phyloP scores from a whole-genome alignment of 1,140 invertebrate genomes.

The Drosophila ogumai region DNA sequence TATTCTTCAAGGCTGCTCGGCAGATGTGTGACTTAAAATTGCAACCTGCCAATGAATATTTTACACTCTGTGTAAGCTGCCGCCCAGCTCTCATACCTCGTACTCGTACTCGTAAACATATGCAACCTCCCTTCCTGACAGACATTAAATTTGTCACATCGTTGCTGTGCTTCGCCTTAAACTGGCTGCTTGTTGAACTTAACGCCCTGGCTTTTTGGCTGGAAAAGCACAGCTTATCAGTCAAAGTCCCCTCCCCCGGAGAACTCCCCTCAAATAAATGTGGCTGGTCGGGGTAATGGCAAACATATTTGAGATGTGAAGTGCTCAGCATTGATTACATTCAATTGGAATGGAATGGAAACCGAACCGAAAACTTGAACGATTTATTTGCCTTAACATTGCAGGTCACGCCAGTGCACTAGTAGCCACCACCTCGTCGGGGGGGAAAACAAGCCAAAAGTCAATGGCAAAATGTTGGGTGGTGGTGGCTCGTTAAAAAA shows the following conservation, averaged over 20 bases:
- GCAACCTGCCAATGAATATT: slow-evolving; percentile 19
- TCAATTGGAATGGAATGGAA: slow-evolving; percentile 37
- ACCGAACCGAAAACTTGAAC: slow-evolving; percentile 58
- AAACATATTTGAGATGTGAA: slow-evolving; percentile 59
- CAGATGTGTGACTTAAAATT: slow-evolving; percentile 15
- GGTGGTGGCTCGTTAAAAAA: slow-evolving; percentile 57
- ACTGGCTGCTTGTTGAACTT: slow-evolving; percentile 6
- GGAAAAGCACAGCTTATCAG: slow-evolving; percentile 32
- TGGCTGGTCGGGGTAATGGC: slow-evolving; percentile 26
- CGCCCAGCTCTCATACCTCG: not conserved
- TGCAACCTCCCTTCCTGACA: not conserved
- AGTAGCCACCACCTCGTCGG: not conserved
- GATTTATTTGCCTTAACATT: slow-evolving; percentile 76
- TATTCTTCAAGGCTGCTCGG: not conserved
- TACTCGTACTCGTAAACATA: not conserved
- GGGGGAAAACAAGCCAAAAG: slow-evolving; percentile 64
- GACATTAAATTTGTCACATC: slow-evolving; percentile 20
- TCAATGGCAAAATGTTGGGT: slow-evolving; percentile 60
- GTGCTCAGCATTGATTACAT: slow-evolving; percentile 52
- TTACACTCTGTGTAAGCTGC: slow-evolving; percentile 13
- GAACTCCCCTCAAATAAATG: slow-evolving; percentile 11
- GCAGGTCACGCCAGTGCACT: slow-evolving; percentile 35
- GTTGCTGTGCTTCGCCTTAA: slow-evolving; percentile 17
- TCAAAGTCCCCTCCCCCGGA: slow-evolving; percentile 13
- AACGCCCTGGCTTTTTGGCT: slow-evolving; percentile 14